Percentiles rank a stretch among this genome's conserved stretches.
Evolutionary conservation across 2,888 invertebrate genomes (phyloP).

Genomic region (Calliopum simillimum): DNA sequence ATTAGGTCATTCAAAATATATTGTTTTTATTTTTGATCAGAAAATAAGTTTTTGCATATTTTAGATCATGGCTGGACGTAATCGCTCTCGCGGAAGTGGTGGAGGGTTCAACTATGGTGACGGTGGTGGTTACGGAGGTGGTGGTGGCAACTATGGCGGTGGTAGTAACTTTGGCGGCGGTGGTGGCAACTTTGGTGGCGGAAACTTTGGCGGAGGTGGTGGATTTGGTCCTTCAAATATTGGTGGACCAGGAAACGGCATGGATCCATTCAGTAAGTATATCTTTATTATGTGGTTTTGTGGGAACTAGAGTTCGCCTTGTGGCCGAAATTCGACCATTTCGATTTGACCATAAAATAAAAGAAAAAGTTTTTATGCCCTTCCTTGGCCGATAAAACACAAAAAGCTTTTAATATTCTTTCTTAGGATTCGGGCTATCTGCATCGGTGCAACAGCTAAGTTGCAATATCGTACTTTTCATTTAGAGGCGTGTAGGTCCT

Average conservation of each 20-base stretch:
- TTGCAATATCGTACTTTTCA: too few relatives aligned
- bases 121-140: conserved; percentile 44
- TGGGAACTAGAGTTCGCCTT: too few relatives aligned
- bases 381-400: too few relatives aligned
- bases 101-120: conserved; percentile 36
- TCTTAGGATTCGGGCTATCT: too few relatives aligned
- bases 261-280: conserved; percentile 51
- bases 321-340: too few relatives aligned
- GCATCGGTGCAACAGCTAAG: too few relatives aligned
- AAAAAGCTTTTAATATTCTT: too few relatives aligned
- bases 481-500: too few relatives aligned
- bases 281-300: too few relatives aligned
- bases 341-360: too few relatives aligned
- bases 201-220: conserved; percentile 43
- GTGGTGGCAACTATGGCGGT: conserved; percentile 40
- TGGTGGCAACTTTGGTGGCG: conserved; percentile 42
- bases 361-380: too few relatives aligned
- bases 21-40: not conserved
- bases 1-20: not conserved
- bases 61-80: conserved; percentile 59
- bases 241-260: conserved; percentile 46
- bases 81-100: conserved; percentile 49
- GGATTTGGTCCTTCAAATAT: conserved; percentile 52
- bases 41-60: not conserved
- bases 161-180: conserved; percentile 42